These are phyloP conservation scores for Pimephales promelas DNA, from an alignment of 2,113 vertebrate genomes.

Conservation along the genomic window DNA sequence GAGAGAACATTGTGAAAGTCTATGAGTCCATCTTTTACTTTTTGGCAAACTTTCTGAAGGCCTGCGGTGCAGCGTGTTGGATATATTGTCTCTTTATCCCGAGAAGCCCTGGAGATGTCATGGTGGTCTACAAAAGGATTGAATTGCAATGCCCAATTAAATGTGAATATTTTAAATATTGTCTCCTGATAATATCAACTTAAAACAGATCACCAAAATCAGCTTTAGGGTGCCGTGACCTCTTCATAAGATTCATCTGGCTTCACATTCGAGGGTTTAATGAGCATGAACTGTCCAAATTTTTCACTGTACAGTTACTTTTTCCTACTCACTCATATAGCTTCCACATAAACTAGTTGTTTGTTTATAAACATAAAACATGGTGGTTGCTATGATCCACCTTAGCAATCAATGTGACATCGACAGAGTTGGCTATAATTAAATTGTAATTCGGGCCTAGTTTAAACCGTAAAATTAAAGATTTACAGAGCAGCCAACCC, in stretches of 20 bases:
- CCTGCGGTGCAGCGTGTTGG: slow-evolving; percentile 30
- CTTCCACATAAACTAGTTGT: slow-evolving; percentile 16
- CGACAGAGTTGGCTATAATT: slow-evolving; percentile 10
- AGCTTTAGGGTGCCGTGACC: slow-evolving; percentile 36
- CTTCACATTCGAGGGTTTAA: slow-evolving; percentile 26
- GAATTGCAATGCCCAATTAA: slow-evolving; percentile 49
- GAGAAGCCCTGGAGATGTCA: slow-evolving; percentile 10
- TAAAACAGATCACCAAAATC: slow-evolving; percentile 51
- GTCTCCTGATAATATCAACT: slow-evolving; percentile 42
- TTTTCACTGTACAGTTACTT: slow-evolving; percentile 23
- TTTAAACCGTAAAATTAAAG: slow-evolving; percentile 36
- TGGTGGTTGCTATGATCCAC: slow-evolving; percentile 42
- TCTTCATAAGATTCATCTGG: slow-evolving; percentile 23
- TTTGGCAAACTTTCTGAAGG: slow-evolving; percentile 51
- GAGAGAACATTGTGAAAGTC: slow-evolving; percentile 42
- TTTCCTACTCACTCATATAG: neutral
- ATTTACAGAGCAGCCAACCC: slow-evolving; percentile 11
- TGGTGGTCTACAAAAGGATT: slow-evolving; percentile 33
- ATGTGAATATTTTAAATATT: slow-evolving; percentile 50
- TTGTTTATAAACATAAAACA: slow-evolving; percentile 36
- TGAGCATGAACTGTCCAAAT: slow-evolving; percentile 14
- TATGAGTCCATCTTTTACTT: slow-evolving; percentile 37
- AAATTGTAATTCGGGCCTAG: slow-evolving; percentile 28
- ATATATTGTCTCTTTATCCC: slow-evolving; percentile 8
- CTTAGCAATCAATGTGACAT: neutral